Percentiles rank a stretch among this genome's conserved stretches.
Conservation (phyloP, 2,113 vertebrate species). For the Pseudorhombus dupliciocellatus region DNA sequence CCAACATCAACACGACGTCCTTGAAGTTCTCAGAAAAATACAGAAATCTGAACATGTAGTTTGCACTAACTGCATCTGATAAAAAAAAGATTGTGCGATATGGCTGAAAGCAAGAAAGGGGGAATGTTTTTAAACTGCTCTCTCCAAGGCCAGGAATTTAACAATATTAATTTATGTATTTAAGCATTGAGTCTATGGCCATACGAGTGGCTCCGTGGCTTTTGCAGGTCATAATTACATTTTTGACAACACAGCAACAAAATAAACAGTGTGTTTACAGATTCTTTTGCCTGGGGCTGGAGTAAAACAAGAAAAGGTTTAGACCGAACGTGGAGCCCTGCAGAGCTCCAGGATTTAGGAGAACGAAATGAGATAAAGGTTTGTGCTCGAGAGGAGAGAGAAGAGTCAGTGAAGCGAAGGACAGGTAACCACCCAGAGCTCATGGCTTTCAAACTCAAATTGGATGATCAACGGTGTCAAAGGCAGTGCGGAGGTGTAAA, state of each 20-base stretch:
- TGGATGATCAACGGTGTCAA: slow-evolving; percentile 62
- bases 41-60: neutral
- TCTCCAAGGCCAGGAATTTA: neutral
- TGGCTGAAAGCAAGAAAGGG: neutral
- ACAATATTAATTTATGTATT: neutral
- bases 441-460: slow-evolving; percentile 56
- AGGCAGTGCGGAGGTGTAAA: slow-evolving; percentile 57
- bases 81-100: neutral
- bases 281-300: neutral
- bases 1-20: neutral
- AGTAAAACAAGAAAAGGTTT: neutral
- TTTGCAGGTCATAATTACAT: neutral
- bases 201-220: neutral
- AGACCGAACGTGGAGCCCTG: neutral
- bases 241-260: neutral
- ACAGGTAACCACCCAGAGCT: slow-evolving; percentile 56
- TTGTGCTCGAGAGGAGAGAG: slow-evolving; percentile 8
- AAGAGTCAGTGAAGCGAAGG: slow-evolving; percentile 37
- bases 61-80: neutral
- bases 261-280: slow-evolving; percentile 27
- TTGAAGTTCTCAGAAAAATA: neutral
- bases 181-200: neutral
- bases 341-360: slow-evolving; percentile 33
- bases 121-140: neutral
- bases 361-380: slow-evolving; percentile 42